Percentiles rank a stretch among this genome's conserved stretches.
These are phyloP conservation scores for Mellivora capensis DNA, from an alignment of 2,113 vertebrate species.

Conservation along the genomic window DNA sequence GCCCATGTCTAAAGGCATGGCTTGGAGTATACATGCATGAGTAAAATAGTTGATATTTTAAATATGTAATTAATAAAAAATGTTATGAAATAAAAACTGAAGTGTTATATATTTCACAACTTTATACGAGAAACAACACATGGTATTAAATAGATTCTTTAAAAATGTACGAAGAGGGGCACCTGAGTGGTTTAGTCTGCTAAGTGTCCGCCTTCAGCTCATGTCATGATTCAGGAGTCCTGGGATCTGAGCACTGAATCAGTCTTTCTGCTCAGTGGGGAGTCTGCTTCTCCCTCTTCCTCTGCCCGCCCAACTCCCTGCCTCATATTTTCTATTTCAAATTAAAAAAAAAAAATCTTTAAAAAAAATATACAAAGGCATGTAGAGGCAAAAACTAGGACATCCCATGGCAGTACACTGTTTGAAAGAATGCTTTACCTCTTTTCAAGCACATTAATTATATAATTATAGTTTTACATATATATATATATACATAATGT, in stretches of 20 bases:
- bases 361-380: not conserved
- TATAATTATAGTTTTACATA: no score
- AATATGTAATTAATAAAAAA: not conserved
- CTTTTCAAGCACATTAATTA: not conserved
- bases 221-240: not conserved
- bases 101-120: not conserved
- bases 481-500: no score
- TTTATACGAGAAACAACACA: not conserved
- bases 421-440: not conserved
- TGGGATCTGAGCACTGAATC: not conserved
- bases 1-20: not conserved
- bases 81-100: not conserved
- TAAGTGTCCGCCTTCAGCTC: not conserved
- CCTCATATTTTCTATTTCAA: not conserved
- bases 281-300: not conserved
- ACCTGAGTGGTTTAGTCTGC: not conserved
- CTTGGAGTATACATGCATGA: not conserved
- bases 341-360: not conserved
- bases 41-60: not conserved
- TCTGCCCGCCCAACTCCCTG: not conserved
- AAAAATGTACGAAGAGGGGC: not conserved
- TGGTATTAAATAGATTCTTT: not conserved
- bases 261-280: no score
- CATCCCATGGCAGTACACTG: accelerated
- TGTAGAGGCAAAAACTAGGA: not conserved